These are phyloP conservation scores for Ptychochromis oligacanthus DNA, from an alignment of 2,113 vertebrate species.

Conservation along the genomic window DNA sequence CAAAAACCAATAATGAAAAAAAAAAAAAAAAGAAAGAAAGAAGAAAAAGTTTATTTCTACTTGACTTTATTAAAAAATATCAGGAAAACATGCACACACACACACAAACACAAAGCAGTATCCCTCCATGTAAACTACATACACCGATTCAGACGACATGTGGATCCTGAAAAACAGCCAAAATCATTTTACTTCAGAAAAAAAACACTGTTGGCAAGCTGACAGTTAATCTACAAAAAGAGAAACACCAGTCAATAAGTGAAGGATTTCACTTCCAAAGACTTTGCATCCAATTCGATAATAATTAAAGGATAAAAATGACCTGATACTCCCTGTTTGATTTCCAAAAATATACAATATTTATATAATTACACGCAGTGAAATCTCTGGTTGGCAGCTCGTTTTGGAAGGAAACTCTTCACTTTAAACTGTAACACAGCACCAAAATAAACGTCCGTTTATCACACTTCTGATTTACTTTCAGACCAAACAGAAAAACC, in stretches of 20 bases:
- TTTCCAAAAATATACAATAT: slow-evolving; percentile 53
- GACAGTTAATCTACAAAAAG: background rate
- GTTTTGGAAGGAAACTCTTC: slow-evolving; percentile 30
- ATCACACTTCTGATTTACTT: slow-evolving; percentile 12
- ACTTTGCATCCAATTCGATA: slow-evolving; percentile 15
- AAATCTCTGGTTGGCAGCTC: background rate
- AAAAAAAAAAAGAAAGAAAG: background rate
- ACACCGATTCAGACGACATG: background rate
- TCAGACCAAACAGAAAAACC: slow-evolving; percentile 25
- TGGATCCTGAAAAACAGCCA: background rate
- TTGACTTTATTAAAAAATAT: slow-evolving; percentile 68
- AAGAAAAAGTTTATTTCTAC: slow-evolving; percentile 38
- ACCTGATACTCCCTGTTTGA: slow-evolving; percentile 26
- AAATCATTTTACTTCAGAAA: background rate
- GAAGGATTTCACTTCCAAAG: background rate
- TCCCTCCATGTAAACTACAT: background rate
- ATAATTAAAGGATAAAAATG: slow-evolving; percentile 28
- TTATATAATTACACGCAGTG: slow-evolving; percentile 8
- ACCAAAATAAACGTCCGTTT: background rate
- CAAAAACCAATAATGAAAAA: rapidly evolving
- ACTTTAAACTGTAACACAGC: no score
- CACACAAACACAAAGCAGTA: background rate
- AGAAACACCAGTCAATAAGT: background rate
- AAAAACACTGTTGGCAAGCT: background rate
- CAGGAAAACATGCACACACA: slow-evolving; percentile 4